Base-by-base conservation (phyloP, 2,888 invertebrate genomes). In the Amblyjoppa proteus region DNA sequence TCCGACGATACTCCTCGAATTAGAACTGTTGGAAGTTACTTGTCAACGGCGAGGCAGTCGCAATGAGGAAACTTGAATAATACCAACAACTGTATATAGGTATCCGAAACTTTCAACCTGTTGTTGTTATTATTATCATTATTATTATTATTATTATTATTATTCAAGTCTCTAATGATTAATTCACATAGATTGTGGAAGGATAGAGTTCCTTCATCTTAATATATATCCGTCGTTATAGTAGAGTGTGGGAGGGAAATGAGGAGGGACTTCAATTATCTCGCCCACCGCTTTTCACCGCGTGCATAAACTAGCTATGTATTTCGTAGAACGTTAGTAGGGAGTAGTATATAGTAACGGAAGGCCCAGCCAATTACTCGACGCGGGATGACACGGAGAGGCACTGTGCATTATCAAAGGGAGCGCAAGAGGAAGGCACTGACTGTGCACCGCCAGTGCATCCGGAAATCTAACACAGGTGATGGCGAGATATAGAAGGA, bases 351-450 rank as follows among this genome's bases (percentile, higher is more conserved):
- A 85, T 81, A 80, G 66, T 20, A 69, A 58, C 58, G 58, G 25
- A 49, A 69, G 81, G 81, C 77, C 41, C 77, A 83, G 77, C 85
- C 80, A 86, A 83, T 86, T 86, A 83, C 71, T 83, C 85, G 74
- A 71, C 85, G 74, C 78, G 81, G 78, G 78, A 85, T 80, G 85
- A 85, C 78, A 75, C 85, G 77, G 34, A 77, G 77, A 77, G 11
- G 68, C 77, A 56, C 77, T 68, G 89, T 88, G 90, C 91, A 88
- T 89, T 90, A 87, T 88, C 84, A 86, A 80, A 83, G 76, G 86
- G 73, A 83, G 74, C 83, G 70, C 74, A 49, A 28, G 71, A 61
- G 49, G 51, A 76, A 73, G 51, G 77, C 73, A 66, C 31, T 70
- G 75, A 49, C 71, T 81, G 85, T 56, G 83, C 58, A 70, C 68